Evolutionary conservation across 1,140 invertebrate genomes (phyloP), one percentile per base, ranked within the genome.

Genomic region (Eriosoma lanigerum): DNA sequence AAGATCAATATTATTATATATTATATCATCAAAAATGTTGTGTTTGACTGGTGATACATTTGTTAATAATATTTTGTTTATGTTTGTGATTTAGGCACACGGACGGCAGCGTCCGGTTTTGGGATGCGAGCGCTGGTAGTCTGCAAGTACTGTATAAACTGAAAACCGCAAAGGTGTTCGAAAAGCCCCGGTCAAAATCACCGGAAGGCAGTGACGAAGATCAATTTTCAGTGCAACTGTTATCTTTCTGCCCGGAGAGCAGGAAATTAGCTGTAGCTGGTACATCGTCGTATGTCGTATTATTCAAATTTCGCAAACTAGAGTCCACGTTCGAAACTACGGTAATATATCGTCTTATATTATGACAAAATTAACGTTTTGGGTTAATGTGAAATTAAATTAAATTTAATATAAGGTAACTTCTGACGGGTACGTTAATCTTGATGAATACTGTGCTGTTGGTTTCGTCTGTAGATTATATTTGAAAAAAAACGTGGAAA

Each of bases 101-200:
- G 80, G 96, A 98, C 87, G 96, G 96, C 60, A 96, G 94, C 84
- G 89, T 98, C 81, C 98, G 97, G 86, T 98, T 98, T 87, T 99
- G 97, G 96, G 96, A 99, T 87, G 95, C 96, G 12, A 96, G 95
- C 82, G 93, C 95, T 75, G 94, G 94, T 60, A 93, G 93, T 48
- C 88, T 99, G 17, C 95, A 97, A 88, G 93, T 98, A 82, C 90
- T 99, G 84, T 99, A 99, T 88, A 98, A 98, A 90, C 87, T 99
- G 84, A 99, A 98, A 89, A 98, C 96, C 84, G 94, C 94, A 76
- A 97, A 98, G 87, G 90, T 96, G 72, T 97, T 98, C 88, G 94
- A 97, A 86, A 92, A 92, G 84, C 89, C 90, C 54, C 86, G 85
- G 81, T 82, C 85, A 17, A 85, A 85, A 81, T 86, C 83, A 82